phyloP scores from a whole-genome alignment of 2,113 vertebrate genomes.

The Thunnus maccoyii region DNA sequence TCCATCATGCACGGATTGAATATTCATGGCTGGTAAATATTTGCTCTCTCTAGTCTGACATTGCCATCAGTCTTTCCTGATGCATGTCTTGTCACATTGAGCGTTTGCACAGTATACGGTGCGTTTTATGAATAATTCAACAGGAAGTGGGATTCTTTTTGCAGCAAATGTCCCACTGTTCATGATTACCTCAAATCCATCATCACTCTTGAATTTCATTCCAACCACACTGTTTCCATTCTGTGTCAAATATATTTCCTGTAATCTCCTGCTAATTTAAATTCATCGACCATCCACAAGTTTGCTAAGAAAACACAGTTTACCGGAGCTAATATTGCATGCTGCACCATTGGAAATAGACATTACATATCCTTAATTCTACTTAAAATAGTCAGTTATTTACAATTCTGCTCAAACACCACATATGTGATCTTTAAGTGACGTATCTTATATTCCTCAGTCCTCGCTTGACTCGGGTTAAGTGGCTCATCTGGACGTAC shows the following conservation, averaged over 20 bases:
- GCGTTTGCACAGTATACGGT: not conserved
- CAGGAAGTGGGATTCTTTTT: not conserved
- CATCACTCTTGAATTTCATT: slow-evolving; percentile 1
- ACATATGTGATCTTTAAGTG: slow-evolving; percentile 12
- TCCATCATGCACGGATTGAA: not conserved
- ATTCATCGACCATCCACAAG: slow-evolving; percentile 2
- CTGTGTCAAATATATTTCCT: not conserved
- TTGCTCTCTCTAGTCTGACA: not conserved
- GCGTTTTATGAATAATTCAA: slow-evolving; percentile 34
- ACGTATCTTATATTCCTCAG: not conserved
- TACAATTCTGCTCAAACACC: not conserved
- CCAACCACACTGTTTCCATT: not conserved
- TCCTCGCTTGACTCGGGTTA: not conserved
- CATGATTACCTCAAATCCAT: not conserved
- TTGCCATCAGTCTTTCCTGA: not conserved
- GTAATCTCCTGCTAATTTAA: slow-evolving; percentile 8
- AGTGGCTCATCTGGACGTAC: slow-evolving; percentile 10
- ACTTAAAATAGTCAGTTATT: not conserved
- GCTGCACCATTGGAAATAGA: not conserved
- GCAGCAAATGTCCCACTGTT: not conserved
- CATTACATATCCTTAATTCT: slow-evolving; percentile 9
- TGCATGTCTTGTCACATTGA: not conserved
- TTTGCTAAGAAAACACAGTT: slow-evolving; percentile 18
- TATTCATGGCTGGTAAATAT: not conserved
- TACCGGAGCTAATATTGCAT: not conserved